Evolutionary conservation across 1,140 invertebrate genomes (phyloP).

Genomic region (Hycleus phaleratus): DNA sequence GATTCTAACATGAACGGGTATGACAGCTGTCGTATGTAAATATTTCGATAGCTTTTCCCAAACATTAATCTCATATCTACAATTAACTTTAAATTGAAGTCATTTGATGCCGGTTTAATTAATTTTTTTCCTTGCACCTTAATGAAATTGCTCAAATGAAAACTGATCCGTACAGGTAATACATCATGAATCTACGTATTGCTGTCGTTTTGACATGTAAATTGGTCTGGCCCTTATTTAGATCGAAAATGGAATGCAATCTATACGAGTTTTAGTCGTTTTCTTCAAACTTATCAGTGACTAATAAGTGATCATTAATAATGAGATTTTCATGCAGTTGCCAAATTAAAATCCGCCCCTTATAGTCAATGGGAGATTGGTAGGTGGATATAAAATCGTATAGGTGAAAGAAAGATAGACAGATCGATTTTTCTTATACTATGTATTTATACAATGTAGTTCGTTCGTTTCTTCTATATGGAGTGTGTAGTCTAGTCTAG

Average conservation of each 20-base stretch:
- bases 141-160: too few species aligned
- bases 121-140: too few species aligned
- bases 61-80: too few species aligned
- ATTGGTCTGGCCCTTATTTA: too few species aligned
- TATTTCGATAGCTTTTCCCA: too few species aligned
- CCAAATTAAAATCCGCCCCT: slow-evolving; percentile 37
- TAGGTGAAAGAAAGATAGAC: slow-evolving; percentile 9
- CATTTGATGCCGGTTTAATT: too few species aligned
- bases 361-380: slow-evolving; percentile 16
- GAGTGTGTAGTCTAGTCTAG: background rate
- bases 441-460: too few species aligned
- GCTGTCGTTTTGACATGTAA: too few species aligned
- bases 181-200: background rate
- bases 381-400: background rate
- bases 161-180: too few species aligned
- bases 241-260: too few species aligned
- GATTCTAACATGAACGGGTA: slow-evolving; percentile 3
- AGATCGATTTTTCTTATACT: slow-evolving; percentile 2
- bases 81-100: too few species aligned
- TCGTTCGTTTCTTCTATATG: too few species aligned
- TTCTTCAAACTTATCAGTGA: slow-evolving; percentile 1
- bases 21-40: slow-evolving; percentile 1
- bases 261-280: background rate
- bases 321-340: slow-evolving; percentile 35
- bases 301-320: slow-evolving; percentile 33